Evolutionary conservation across 2,797 vertebrate species (phyloP).

Genomic region (Anas georgica): DNA sequence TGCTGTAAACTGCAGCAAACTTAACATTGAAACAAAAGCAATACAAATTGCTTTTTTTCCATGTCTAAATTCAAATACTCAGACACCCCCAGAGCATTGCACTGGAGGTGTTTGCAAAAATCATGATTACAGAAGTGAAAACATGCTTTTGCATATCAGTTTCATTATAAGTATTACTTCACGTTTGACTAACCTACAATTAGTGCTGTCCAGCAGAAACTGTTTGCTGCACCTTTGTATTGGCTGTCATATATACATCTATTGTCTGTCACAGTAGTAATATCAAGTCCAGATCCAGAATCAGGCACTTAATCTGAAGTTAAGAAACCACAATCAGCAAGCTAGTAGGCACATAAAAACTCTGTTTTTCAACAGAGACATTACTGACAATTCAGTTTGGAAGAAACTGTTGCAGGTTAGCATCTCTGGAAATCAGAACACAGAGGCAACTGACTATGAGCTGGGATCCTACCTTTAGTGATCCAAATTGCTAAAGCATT

Average conservation of each 20-base stretch:
- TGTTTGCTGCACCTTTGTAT: neutral
- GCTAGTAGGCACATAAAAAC: neutral
- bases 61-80: neutral
- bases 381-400: neutral
- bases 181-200: neutral
- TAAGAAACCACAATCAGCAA: neutral
- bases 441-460: neutral
- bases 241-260: neutral
- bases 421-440: neutral
- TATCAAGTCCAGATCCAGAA: neutral
- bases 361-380: neutral
- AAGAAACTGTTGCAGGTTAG: neutral
- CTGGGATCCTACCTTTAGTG: neutral
- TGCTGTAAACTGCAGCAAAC: neutral
- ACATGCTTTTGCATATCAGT: neutral
- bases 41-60: neutral
- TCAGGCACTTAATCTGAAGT: neutral
- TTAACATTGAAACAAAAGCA: neutral
- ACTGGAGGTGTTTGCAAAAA: neutral
- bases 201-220: neutral
- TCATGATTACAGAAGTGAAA: slow-evolving; percentile 2
- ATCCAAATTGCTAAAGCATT: neutral
- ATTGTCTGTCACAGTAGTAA: neutral
- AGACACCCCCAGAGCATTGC: neutral
- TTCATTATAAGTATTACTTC: neutral